Conservation (phyloP, 1,140 invertebrate species). For the Leguminivora glycinivorella region DNA sequence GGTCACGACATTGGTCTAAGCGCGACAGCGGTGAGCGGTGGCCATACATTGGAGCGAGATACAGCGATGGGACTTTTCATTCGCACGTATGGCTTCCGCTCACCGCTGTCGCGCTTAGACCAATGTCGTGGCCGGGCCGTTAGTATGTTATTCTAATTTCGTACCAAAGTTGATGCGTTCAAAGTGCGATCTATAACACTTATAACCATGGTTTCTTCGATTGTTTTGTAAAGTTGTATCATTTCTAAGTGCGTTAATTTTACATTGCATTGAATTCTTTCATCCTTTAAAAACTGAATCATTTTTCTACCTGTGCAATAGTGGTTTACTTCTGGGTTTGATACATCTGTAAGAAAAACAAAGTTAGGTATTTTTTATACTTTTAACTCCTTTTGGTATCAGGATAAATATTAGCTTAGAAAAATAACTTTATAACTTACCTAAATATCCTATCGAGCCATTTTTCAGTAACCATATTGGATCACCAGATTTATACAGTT, state of each 20-base stretch:
- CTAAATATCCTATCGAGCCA: constrained; percentile 44
- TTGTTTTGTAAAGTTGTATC: constrained; percentile 52
- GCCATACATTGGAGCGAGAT: too few species aligned
- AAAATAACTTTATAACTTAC: constrained; percentile 40
- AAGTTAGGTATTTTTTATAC: constrained; percentile 31
- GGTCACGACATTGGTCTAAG: too few species aligned
- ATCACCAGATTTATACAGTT: constrained; percentile 47
- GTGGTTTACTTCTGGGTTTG: constrained; percentile 51
- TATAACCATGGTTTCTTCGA: constrained; percentile 43
- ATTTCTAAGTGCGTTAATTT: constrained; percentile 63
- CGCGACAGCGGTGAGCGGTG: too few species aligned
- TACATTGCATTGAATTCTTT: constrained; percentile 58
- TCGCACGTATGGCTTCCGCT: too few species aligned
- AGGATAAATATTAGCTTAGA: constrained; percentile 3
- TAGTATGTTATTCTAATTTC: neutral
- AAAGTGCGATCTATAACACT: constrained; percentile 44
- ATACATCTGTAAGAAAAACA: constrained; percentile 49
- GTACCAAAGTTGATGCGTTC: constrained; percentile 53
- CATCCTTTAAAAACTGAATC: constrained; percentile 59
- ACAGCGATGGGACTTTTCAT: too few species aligned
- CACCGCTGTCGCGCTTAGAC: too few species aligned
- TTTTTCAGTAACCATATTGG: constrained; percentile 57
- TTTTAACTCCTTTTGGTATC: neutral
- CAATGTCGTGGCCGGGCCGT: too few species aligned
- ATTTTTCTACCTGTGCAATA: constrained; percentile 59